Evolutionary conservation across 2,888 invertebrate genomes (phyloP).

Genomic region (Calameuta idolon): DNA sequence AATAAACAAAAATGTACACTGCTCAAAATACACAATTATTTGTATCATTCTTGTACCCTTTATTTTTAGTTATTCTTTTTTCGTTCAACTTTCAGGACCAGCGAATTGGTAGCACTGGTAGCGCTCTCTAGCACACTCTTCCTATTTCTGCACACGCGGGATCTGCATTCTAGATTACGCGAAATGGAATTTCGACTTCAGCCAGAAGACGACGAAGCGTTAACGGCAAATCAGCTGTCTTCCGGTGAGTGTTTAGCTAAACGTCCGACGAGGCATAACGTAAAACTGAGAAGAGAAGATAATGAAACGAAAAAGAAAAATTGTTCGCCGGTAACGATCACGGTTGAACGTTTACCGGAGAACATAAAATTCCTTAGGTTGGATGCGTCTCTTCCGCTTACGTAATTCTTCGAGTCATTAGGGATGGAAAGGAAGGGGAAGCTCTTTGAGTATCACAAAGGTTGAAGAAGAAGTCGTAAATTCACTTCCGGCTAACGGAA

Average conservation of each 20-base stretch:
- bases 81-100: conserved; percentile 74
- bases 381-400: not conserved
- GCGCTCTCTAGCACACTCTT: conserved; percentile 87
- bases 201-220: conserved; percentile 72
- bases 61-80: not conserved
- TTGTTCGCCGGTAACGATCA: not conserved
- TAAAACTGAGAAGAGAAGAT: not conserved
- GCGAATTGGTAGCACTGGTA: conserved; percentile 84
- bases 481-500: not conserved
- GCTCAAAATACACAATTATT: not conserved
- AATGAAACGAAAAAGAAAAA: not conserved
- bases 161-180: conserved; percentile 82
- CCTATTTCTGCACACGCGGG: conserved; percentile 86
- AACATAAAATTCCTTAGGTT: not conserved
- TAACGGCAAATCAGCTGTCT: conserved; percentile 69
- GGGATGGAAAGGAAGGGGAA: not conserved
- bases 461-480: not conserved
- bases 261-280: not conserved
- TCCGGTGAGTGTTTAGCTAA: conserved; percentile 62
- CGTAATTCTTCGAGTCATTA: not conserved
- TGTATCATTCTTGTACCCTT: not conserved
- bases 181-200: conserved; percentile 84
- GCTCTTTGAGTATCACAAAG: not conserved
- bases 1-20: not conserved
- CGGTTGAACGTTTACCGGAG: not conserved